Evolutionary conservation across 2,888 invertebrate genomes (phyloP).

Genomic region (Augochlorella aurata): DNA sequence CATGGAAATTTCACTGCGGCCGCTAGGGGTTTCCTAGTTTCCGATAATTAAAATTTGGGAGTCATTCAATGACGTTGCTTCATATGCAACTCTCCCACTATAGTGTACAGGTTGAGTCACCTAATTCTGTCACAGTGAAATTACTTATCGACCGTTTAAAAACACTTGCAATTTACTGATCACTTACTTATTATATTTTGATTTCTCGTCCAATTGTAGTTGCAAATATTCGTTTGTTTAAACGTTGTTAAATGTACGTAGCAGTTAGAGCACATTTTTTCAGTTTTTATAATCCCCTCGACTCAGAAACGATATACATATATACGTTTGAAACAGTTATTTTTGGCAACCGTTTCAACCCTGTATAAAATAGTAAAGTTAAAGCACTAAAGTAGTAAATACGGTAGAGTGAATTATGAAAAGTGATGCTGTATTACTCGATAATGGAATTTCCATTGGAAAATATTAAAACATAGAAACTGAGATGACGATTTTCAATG

Average conservation of each 20-base stretch:
- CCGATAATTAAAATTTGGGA: slow-evolving; percentile 6
- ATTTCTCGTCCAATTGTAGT: neutral
- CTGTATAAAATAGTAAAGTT: too few species aligned
- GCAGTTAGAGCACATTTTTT: too few species aligned
- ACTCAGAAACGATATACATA: too few species aligned
- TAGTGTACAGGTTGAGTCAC: neutral
- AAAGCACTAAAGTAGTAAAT: too few species aligned
- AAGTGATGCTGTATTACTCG: neutral
- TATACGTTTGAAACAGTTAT: too few species aligned
- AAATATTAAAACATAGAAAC: neutral
- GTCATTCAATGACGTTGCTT: neutral
- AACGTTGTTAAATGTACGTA: neutral
- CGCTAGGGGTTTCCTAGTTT: neutral
- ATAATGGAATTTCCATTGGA: neutral
- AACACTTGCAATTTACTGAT: too few species aligned
- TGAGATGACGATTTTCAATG: neutral
- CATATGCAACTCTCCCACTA: neutral
- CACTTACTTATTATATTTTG: neutral
- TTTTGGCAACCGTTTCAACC: too few species aligned
- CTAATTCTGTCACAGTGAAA: too few species aligned
- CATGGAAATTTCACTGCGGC: slow-evolving; percentile 1
- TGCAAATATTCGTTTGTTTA: neutral
- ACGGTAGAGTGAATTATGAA: neutral
- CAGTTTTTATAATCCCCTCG: too few species aligned
- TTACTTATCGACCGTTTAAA: too few species aligned